Percentiles rank a stretch among this genome's conserved stretches.
phyloP scores from a whole-genome alignment of 2,888 invertebrate species.

The Sarcophaga caerulescens region DNA sequence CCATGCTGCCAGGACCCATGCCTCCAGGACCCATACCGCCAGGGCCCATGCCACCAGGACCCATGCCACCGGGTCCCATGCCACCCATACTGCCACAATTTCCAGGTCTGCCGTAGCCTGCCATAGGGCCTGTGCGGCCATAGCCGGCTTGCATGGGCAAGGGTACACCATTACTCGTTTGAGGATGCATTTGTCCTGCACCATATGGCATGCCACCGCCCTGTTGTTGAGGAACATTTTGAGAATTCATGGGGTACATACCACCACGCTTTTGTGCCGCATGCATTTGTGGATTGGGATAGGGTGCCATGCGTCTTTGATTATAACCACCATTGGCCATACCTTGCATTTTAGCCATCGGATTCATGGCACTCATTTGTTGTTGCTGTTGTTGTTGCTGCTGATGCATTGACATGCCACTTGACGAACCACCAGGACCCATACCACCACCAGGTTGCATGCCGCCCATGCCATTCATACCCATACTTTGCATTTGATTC shows the following conservation, averaged over 20 bases:
- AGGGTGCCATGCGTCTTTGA: conserved; percentile 91
- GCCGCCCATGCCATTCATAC: conserved; percentile 83
- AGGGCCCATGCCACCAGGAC: conserved; percentile 70
- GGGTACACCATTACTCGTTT: conserved; percentile 79
- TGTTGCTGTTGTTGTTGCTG: conserved; percentile 79
- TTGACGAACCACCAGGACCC: conserved; percentile 56
- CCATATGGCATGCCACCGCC: conserved; percentile 77
- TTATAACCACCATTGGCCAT: conserved; percentile 83
- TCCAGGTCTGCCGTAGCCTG: conserved; percentile 72
- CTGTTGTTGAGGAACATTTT: conserved; percentile 82
- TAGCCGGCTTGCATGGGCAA: conserved; percentile 80
- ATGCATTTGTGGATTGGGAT: conserved; percentile 92
- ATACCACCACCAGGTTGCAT: conserved; percentile 82
- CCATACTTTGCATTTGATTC: conserved; percentile 89
- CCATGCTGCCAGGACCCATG: conserved; percentile 73
- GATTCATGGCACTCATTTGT: conserved; percentile 86
- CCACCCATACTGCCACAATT: conserved; percentile 79
- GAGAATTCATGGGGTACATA: conserved; percentile 82
- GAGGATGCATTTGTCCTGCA: conserved; percentile 77
- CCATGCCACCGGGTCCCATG: conserved; percentile 70
- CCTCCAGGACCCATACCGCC: conserved; percentile 70
- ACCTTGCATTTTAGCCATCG: conserved; percentile 84
- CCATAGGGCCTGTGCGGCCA: conserved; percentile 72
- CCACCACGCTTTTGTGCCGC: conserved; percentile 87
- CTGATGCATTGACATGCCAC: conserved; percentile 78